Base-by-base conservation (phyloP, 2,888 invertebrate genomes). In the Aricia artaxerxes region DNA sequence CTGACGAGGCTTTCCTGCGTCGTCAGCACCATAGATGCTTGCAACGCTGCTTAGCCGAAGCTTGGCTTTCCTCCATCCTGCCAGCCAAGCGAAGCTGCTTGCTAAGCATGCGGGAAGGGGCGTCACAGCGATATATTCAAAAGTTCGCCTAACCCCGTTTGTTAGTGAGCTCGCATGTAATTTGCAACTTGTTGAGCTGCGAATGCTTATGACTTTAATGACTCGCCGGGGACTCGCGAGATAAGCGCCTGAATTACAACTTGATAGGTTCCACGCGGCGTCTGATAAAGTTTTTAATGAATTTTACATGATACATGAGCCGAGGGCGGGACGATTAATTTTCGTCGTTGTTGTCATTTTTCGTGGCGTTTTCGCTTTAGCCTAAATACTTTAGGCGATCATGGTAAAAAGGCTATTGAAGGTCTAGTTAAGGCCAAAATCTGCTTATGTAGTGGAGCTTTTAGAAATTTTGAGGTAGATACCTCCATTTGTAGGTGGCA, bases 171-270 rank as follows among this genome's bases (percentile, higher is more conserved):
- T 75, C 73, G 61, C 49, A 77, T 75, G 80, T 77, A 77, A 80
- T 80, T 80, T 79, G 77, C 64, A 79, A 64, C 69, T 73, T 64
- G 72, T 73, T 78, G 83, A 83, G 85, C 85, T 83, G 84, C 87
- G 90, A 88, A 89, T 90, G 90, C 90, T 91, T 90, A 91, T 89
- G 90, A 91, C 91, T 91, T 91, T 90, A 91, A 92, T 91, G 91
- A 92, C 90, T 87, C 87, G 85, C 84, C 82, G 84, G 88, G 90
- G 91, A 78, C 78, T 81, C 69, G 61, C 38, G 73, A 78, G 40
- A 76, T 76, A 35, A 76, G 76, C 53, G 53, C 53, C 76, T 60
- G 60, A 40, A 40, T 78, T 73, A 61, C 78, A 60, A 73, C 73
- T 78, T 78, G 73, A 78, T 78, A 31, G 73, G 57, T 44, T 31